Evolutionary conservation across 37 sponge, comb jelly and placozoan genomes (phyloP), one percentile per base, ranked within the genome.

Genomic region (Eunapius fragilis): DNA sequence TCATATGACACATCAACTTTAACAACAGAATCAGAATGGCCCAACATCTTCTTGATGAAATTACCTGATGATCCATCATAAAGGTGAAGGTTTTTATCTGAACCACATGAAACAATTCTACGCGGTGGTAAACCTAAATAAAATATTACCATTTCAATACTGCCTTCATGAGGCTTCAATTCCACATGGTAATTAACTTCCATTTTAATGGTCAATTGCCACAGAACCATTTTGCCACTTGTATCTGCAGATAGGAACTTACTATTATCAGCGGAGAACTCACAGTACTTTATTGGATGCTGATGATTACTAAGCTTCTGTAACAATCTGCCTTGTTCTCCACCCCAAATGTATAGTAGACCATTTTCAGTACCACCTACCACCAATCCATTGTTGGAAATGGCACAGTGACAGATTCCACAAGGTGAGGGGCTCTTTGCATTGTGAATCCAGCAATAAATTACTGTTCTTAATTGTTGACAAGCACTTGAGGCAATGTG

Each of bases 301-400:
- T 86, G 50, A 79, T 86, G 87, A 4, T 7, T 31, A 0, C 36
- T 27, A 0, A 86, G n/a, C 10, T 25, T 67, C 37, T 79, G 69
- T 19, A 79, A 49, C 0, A 9, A 27, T 2, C 0, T 23, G 11
- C 33, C 7, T 7, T 67, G 49, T 45, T 79, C 74, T n/a, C 87
- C 87, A 86, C 79, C 35, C 87, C 87, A 86, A 25, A 86, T 5
- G 28, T 58, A 79, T 2, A 86, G 11, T 28, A 0, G 7, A 37
- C 87, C 87, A 37, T 78, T 31, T 5, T 73, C 80, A 1, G 87
- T 86, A 19, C 87, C 87, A 37, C 87, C 87, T 23, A 86, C 87
- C 45, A 86, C 87, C 25, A 71, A n/a, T 3, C 73, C 74, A 25
- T 34, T 47, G 6, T 36, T 58, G 23, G 87, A 86, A 13, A 86